Evolutionary conservation across 2,888 invertebrate genomes (phyloP).

Genomic region (Drosophila nigricruria): DNA sequence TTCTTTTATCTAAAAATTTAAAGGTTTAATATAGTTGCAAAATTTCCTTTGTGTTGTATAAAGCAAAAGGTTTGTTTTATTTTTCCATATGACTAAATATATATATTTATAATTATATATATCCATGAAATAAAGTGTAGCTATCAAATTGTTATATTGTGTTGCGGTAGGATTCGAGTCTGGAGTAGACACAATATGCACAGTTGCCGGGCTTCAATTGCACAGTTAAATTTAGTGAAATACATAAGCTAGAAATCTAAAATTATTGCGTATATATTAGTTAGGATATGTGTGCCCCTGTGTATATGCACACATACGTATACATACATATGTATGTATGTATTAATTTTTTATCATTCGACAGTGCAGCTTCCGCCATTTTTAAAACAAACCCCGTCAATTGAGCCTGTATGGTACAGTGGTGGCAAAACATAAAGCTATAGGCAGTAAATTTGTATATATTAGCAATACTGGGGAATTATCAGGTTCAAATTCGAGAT

Average conservation of each 20-base stretch:
- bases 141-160: conserved; percentile 24
- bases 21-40: conserved; percentile 7
- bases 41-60: conserved; percentile 13
- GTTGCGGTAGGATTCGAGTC: conserved; percentile 70
- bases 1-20: conserved; percentile 1
- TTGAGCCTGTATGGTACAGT: conserved; percentile 76
- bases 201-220: conserved; percentile 44
- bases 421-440: conserved; percentile 51
- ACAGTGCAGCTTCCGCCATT: conserved; percentile 71
- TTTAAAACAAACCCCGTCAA: conserved; percentile 67
- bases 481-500: no score
- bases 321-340: background rate
- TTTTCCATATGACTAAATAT: background rate
- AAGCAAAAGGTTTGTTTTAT: conserved; percentile 56
- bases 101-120: background rate
- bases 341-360: conserved; percentile 39
- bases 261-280: conserved; percentile 16
- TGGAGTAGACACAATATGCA: conserved; percentile 53
- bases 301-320: conserved; percentile 1
- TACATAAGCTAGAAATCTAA: conserved; percentile 5
- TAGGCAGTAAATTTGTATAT: background rate
- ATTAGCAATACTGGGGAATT: background rate
- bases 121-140: background rate
- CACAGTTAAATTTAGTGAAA: conserved; percentile 14
- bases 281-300: conserved; percentile 6